A percentile compares a stretch with the other conserved stretches of the same genome.
Conservation (phyloP, 2,797 vertebrate species). For the Tenualosa thibaudeaui region DNA sequence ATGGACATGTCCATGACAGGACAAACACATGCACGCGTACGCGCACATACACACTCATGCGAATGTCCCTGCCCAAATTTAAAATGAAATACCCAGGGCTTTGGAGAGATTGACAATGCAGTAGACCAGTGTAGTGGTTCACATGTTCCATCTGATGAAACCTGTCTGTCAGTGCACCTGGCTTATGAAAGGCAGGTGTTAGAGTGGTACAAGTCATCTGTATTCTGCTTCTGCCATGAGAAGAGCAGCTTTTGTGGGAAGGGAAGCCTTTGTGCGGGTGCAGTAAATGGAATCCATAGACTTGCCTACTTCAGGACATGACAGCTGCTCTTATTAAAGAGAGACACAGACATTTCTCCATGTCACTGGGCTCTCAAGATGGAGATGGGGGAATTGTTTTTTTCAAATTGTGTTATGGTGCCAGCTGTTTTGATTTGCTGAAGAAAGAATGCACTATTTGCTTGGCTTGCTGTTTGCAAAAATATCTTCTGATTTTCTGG, state of each 20-base stretch:
- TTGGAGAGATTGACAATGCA: slow-evolving; percentile 19
- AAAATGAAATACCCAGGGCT: not conserved
- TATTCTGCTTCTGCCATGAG: not conserved
- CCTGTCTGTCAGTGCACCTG: slow-evolving; percentile 18
- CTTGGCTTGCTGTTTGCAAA: not conserved
- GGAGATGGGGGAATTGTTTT: not conserved
- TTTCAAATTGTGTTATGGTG: not conserved
- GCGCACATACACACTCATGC: not conserved
- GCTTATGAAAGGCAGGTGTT: slow-evolving; percentile 7
- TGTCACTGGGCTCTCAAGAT: not conserved
- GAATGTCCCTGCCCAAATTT: not conserved
- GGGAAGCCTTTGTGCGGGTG: not conserved
- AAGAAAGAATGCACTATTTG: slow-evolving; percentile 6
- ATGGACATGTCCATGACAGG: not conserved
- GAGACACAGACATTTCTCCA: not conserved
- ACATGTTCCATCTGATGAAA: slow-evolving; percentile 20
- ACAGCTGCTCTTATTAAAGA: not conserved
- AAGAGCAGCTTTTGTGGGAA: not conserved
- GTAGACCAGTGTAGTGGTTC: not conserved
- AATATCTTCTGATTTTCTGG: slow-evolving; percentile 30
- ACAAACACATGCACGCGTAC: not conserved
- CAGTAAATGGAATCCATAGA: not conserved
- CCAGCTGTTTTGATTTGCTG: not conserved
- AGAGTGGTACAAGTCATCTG: not conserved
- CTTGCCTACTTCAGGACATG: not conserved